Evolutionary conservation across 2,888 invertebrate genomes (phyloP).

Genomic region (Ophion slaviceki): DNA sequence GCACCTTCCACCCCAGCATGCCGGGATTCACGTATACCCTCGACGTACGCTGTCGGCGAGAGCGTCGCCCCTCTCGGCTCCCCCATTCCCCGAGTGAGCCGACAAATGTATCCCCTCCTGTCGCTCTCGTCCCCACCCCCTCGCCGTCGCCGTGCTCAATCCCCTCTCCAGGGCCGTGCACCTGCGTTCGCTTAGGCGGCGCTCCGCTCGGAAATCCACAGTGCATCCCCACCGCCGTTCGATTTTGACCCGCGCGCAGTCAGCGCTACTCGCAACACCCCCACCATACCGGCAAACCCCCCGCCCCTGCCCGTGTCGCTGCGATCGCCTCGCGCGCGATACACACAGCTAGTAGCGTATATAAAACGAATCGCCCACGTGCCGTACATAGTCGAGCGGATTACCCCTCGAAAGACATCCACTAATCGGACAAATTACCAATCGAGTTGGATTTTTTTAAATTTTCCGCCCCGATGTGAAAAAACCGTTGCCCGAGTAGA

Average conservation of each 20-base stretch:
- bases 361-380: slow-evolving; percentile 10
- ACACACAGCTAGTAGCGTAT: not conserved
- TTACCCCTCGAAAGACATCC: slow-evolving; percentile 13
- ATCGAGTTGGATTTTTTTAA: not conserved
- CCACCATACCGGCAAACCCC: not conserved
- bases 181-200: slow-evolving; percentile 54
- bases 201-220: slow-evolving; percentile 47
- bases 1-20: slow-evolving; percentile 40
- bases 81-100: slow-evolving; percentile 32
- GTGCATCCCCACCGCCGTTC: slow-evolving; percentile 25
- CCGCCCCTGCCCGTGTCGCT: too few relatives aligned
- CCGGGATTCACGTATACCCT: slow-evolving; percentile 55
- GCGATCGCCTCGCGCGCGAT: not conserved
- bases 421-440: slow-evolving; percentile 13
- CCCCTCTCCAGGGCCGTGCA: slow-evolving; percentile 51
- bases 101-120: slow-evolving; percentile 38
- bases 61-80: slow-evolving; percentile 31
- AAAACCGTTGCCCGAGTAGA: not conserved
- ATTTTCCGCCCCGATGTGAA: not conserved
- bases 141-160: not conserved
- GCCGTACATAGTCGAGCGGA: slow-evolving; percentile 9
- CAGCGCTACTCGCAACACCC: slow-evolving; percentile 43
- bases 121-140: slow-evolving; percentile 1
- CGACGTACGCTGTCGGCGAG: slow-evolving; percentile 52
- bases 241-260: slow-evolving; percentile 16